These are phyloP conservation scores for Rhagologus leucostigma DNA, from an alignment of 2,113 vertebrate genomes.

Conservation along the genomic window DNA sequence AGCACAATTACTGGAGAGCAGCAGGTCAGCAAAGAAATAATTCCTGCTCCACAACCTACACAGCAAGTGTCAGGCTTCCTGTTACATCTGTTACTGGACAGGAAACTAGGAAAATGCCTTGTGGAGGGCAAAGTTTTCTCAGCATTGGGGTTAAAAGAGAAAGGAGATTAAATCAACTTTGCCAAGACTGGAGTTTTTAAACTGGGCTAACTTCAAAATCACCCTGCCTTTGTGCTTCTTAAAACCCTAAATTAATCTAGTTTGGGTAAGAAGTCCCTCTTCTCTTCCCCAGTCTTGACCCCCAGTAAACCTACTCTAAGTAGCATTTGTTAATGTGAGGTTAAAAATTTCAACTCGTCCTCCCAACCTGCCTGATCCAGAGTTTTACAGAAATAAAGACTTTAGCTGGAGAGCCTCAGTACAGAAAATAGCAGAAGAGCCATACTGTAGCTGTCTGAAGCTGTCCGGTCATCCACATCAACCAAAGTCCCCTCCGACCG, in stretches of 20 bases:
- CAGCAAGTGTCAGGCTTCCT: not conserved
- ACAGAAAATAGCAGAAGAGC: slow-evolving; percentile 61
- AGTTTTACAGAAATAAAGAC: not conserved
- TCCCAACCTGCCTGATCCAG: not conserved
- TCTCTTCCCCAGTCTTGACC: not conserved
- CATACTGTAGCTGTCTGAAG: slow-evolving; percentile 64
- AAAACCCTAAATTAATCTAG: not conserved
- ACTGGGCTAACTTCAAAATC: not conserved
- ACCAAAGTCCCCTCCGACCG: slow-evolving; percentile 87
- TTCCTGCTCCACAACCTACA: not conserved
- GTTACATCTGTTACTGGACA: not conserved
- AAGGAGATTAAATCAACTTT: not conserved
- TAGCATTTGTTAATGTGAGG: not conserved
- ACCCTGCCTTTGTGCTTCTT: not conserved
- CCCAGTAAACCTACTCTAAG: not conserved
- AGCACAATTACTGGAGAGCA: not conserved
- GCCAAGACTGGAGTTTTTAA: not conserved
- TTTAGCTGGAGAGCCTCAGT: not conserved
- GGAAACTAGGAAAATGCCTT: not conserved
- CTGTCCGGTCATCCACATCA: slow-evolving; percentile 74
- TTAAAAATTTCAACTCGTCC: not conserved
- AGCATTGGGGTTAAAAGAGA: not conserved
- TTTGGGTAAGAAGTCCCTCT: not conserved
- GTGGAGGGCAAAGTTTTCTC: not conserved
- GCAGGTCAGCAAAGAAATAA: not conserved